phyloP scores from a whole-genome alignment of 2,797 vertebrate genomes.

The Loris lydekkerianus region DNA sequence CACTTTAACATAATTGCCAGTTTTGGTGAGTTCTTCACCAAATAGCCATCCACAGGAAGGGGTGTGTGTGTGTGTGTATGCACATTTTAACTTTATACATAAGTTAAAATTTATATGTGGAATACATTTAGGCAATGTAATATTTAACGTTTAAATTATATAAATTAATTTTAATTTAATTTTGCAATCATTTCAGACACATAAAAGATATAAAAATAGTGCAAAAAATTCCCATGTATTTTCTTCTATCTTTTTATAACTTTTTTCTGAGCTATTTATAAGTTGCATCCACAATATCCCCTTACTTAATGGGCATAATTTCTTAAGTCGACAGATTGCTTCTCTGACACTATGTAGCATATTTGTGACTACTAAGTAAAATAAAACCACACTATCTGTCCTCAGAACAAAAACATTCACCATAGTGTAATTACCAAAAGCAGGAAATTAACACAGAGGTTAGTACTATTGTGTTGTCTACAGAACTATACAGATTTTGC shows the following conservation, averaged over 20 bases:
- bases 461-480: background rate
- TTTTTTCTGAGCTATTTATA: constrained; percentile 3
- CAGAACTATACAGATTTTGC: background rate
- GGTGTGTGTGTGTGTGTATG: background rate
- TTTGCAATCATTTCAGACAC: constrained; percentile 44
- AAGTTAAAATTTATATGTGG: background rate
- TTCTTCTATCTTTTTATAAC: background rate
- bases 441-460: background rate
- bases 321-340: background rate
- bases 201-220: constrained; percentile 8
- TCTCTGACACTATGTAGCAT: background rate
- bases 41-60: background rate
- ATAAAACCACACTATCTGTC: background rate
- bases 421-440: background rate
- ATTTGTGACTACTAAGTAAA: background rate
- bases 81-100: background rate
- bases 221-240: background rate
- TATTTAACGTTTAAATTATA: background rate
- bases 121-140: background rate
- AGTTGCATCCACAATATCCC: background rate
- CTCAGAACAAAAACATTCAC: background rate
- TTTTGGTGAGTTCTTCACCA: constrained; percentile 3
- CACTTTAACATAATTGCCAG: background rate
- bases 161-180: constrained; percentile 2
- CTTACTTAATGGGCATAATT: background rate